phyloP scores from a whole-genome alignment of 2,113 vertebrate genomes.

The Psittacus erithacus region DNA sequence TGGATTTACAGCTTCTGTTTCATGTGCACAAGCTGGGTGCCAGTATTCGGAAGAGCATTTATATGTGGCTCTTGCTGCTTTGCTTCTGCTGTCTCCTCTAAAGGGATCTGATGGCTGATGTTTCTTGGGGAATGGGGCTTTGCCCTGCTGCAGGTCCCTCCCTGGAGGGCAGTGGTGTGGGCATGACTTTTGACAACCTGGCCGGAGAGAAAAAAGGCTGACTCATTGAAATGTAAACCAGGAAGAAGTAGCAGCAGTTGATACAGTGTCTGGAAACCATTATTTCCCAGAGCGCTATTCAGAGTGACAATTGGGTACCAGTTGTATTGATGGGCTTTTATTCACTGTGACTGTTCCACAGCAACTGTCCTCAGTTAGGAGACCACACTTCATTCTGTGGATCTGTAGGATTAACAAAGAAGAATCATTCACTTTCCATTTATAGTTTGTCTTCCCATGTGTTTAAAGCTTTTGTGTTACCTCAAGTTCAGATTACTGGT shows the following conservation, averaged over 20 bases:
- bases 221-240: background rate
- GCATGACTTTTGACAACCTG: background rate
- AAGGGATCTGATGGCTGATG: background rate
- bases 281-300: accelerated
- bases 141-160: background rate
- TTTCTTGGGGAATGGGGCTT: background rate
- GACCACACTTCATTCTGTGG: background rate
- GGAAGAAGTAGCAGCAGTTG: background rate
- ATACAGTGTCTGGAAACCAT: background rate
- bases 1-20: background rate
- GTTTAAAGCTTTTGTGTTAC: background rate
- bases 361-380: background rate
- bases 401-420: background rate
- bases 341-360: background rate
- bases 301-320: background rate
- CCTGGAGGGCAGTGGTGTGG: background rate
- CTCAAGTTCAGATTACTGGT: background rate
- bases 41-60: background rate
- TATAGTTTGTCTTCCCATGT: background rate
- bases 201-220: background rate
- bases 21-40: background rate
- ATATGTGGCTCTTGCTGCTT: background rate
- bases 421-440: background rate
- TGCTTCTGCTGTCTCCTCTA: background rate
- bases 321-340: background rate